Percentiles rank a stretch among this genome's conserved stretches.
Conservation (phyloP, 1,140 invertebrate species). For the Leptopilina boulardi region DNA sequence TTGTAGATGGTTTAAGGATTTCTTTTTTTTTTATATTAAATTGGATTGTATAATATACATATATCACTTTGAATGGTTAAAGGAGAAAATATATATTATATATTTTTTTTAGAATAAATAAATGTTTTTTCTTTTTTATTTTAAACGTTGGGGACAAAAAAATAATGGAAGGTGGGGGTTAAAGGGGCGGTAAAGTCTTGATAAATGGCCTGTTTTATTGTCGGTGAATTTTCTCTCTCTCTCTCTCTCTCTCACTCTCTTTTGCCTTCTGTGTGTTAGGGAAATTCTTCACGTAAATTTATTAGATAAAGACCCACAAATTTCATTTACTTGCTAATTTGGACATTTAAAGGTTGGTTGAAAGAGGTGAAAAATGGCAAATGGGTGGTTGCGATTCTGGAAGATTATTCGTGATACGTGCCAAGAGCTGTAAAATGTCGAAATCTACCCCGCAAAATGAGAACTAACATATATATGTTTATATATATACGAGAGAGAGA, state of each 20-base stretch:
- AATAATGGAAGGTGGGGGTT: no score
- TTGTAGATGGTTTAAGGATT: no score
- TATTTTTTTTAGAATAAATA: no score
- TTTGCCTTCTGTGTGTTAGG: not conserved
- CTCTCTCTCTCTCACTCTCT: conserved; percentile 12
- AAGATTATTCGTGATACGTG: conserved; percentile 27
- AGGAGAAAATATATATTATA: no score
- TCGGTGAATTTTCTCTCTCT: not conserved
- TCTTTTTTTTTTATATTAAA: no score
- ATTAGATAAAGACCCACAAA: conserved; percentile 19
- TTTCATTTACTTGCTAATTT: conserved; percentile 44
- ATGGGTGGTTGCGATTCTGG: not conserved
- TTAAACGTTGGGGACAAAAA: no score
- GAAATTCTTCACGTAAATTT: not conserved
- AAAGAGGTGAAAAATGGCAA: conserved; percentile 31
- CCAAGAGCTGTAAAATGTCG: conserved; percentile 24
- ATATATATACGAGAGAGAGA: no score
- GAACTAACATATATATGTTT: not conserved
- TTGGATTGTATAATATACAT: no score
- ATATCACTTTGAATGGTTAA: no score
- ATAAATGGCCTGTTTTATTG: not conserved
- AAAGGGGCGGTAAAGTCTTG: not conserved
- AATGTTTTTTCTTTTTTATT: not conserved
- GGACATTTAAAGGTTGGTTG: conserved; percentile 35
- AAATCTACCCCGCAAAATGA: not conserved